Base-by-base conservation (phyloP, 2,888 invertebrate genomes). In the Drosophila sordidula region DNA sequence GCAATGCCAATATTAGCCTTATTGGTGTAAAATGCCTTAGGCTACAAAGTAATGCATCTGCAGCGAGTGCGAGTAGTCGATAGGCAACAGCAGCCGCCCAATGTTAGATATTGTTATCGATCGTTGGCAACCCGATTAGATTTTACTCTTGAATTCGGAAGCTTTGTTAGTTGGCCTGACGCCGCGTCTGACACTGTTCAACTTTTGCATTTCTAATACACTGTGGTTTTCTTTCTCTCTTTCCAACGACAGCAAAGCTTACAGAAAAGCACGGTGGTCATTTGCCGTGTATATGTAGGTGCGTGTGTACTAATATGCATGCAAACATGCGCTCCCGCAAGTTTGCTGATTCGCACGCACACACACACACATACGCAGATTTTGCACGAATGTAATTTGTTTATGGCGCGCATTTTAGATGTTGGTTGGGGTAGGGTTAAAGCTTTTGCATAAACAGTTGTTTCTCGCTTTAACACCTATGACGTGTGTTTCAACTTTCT, bases 381-480 rank as follows among this genome's bases (percentile, higher is more conserved):
- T 41, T n/a, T 29, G 22, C 50, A 26, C 51, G 47, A 46, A 54
- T 75, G 44, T 66, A 68, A 66, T 79, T 85, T 79, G 78, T 85
- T 87, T 85, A 86, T 86, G 76, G 80, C 88, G 88, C 76, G 80
- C 67, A 70, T 70, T 84, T 87, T 61, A 66, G 58, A 47, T 49
- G 58, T 50, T 4, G 63, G 73, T 85, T 86, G 80, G 70, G 86
- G 82, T 87, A 85, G 77, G 85, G 69, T 70, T 69, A 6, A 46
- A 67, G 67, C 74, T 66, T 63, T 69, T 55, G 47, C 54, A 49
- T 47, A 16, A 11, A 58, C 38, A 59, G 26, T 61, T 70, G 44
- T 47, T 68, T 50, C 55, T 52, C 22, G 44, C 47, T 46, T 63
- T 47, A 45, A 32, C 45, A 29, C 54, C 11, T 50, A 47, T 57